Evolutionary conservation across 2,888 invertebrate species (phyloP), one percentile per base, ranked within the genome.

Genomic region (Agrotis exclamationis): DNA sequence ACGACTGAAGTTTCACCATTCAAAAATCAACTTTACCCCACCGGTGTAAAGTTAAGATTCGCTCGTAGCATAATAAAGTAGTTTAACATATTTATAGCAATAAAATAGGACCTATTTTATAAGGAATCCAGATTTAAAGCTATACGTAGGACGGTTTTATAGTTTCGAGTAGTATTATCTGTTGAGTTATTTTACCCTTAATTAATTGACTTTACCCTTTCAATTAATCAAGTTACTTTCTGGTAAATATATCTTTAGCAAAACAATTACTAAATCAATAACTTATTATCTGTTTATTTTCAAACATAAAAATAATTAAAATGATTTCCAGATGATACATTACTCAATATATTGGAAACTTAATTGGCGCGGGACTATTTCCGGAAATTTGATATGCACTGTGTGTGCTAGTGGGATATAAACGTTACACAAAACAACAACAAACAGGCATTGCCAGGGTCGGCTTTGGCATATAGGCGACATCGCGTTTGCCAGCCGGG

Each of bases 81-180:
- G 66, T 63, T 65, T 57, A 53, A 14, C 33, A 74, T 74, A 69
- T 70, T 70, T 73, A 57, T 70, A 56, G 56, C n/a, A 67, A 65
- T 67, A 60, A 71, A 71, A 76, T 22, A 57, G 45, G 20, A 77
- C 28, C 62, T 77, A n/a, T n/a, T n/a, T n/a, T n/a, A 48, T 48
- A 44, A 51, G 57, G 62, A 28, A 63, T 64, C 22, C 47, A 64
- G 56, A 76, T 66, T 75, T 47, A 57, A 48, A 63, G 48, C 39
- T 44, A n/a, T 47, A 6, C 44, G 14, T 66, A 28, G 20, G 47
- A 22, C 20, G 44, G n/a, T 66, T 63, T 63, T 18, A 45, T 44
- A n/a, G 50, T 48, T 53, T 28, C 14, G 28, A 18, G 18, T 63
- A 33, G 9, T 48, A 44, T 56, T 2, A n/a, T 53, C n/a, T 54